Base-by-base conservation (phyloP, 2,888 invertebrate genomes). In the Noctua pronuba region DNA sequence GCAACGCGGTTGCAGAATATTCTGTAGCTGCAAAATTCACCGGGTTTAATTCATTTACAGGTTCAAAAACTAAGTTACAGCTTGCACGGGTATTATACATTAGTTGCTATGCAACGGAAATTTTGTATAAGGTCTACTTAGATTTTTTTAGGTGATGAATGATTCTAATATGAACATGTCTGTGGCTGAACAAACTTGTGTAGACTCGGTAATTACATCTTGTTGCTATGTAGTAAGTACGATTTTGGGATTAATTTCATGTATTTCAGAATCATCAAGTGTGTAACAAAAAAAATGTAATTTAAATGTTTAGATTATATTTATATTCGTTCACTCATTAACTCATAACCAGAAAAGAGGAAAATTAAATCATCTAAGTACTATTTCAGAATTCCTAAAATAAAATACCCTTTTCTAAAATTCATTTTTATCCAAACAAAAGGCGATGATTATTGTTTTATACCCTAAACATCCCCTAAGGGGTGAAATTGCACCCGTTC, bases 31-130 rank as follows among this genome's bases (percentile, higher is more conserved):
- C 85, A 88, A 91, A 93, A 92, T 94, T 93, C 91, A 88, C 89
- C 78, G 84, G 79, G 91, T 88, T 92, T 93, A 93, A 94, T 94
- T 95, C 93, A 94, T 94, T 95, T 94, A 93, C 89, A 88, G 86
- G 91, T 91, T 92, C 90, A 91, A 92, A 94, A 94, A 93, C 92
- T 92, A 90, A 92, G 86, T 90, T 86, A 79, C 46, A 67, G 75
- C 69, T 49, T 71, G 52, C 68, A 38, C 55, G 6, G 41, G 73
- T 38, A 38, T 0, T 44, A 81, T 64, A 77, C 24, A 55, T 68
- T 46, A 46, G 82, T 72, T 77, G 21, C 35, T 72, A 62, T 60
- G 28, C 46, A 52, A 38, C 35, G 4, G 35, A 11, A 7, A 72
- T 69, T 85, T 71, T 62, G 24, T 28, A 52, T 2, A n/a, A 10